Conservation (phyloP, 2,888 invertebrate species). For the Cetonia aurata region DNA sequence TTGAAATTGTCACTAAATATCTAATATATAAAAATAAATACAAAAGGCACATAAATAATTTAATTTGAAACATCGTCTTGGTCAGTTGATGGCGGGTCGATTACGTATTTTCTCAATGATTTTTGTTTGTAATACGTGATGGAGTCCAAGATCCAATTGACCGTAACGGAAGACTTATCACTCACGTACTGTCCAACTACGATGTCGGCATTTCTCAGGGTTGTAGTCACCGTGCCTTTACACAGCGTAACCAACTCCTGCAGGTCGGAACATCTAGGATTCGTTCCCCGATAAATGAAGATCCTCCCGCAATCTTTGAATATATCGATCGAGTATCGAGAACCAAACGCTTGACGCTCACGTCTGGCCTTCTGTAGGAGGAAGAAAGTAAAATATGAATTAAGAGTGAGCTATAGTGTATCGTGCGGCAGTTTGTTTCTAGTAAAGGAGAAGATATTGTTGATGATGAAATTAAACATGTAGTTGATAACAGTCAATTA, state of each 20-base stretch:
- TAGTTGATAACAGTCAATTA: no score
- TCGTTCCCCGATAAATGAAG: constrained; percentile 68
- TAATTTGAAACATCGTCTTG: background rate
- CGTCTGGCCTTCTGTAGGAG: constrained; percentile 71
- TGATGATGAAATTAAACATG: no score
- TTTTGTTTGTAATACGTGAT: constrained; percentile 59
- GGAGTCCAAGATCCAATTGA: constrained; percentile 75
- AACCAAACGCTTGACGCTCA: constrained; percentile 74
- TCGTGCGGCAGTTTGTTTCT: no score
- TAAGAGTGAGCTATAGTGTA: no score
- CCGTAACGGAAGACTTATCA: constrained; percentile 67
- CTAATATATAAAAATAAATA: no score
- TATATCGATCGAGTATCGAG: constrained; percentile 71
- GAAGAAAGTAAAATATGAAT: constrained; percentile 44
- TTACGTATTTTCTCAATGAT: constrained; percentile 40
- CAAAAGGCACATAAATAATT: no score
- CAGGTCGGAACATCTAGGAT: constrained; percentile 69
- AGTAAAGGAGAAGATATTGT: no score
- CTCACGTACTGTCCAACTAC: constrained; percentile 67
- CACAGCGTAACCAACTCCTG: constrained; percentile 72
- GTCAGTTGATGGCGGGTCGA: constrained; percentile 27
- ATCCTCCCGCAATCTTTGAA: constrained; percentile 72
- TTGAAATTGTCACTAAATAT: no score
- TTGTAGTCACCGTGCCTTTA: constrained; percentile 69
- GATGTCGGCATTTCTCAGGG: constrained; percentile 68